These are phyloP conservation scores for Sciaenops ocellatus DNA, from an alignment of 2,797 vertebrate genomes.

Conservation along the genomic window DNA sequence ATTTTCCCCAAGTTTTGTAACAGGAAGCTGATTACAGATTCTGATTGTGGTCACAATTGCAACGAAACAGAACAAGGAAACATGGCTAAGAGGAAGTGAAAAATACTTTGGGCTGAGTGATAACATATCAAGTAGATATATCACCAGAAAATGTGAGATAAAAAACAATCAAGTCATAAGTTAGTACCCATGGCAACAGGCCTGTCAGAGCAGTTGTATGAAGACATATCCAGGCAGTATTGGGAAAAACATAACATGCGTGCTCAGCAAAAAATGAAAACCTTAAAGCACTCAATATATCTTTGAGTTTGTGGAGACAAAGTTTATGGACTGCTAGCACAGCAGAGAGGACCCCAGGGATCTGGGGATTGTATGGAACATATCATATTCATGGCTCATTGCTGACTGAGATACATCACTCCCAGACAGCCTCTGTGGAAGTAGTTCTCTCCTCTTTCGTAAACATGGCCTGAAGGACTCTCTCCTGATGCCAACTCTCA, in stretches of 20 bases:
- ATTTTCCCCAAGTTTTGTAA: constrained; percentile 1
- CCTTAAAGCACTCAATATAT: neutral
- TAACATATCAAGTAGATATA: neutral
- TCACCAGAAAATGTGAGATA: neutral
- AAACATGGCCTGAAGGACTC: constrained; percentile 47
- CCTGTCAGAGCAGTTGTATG: neutral
- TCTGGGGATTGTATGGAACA: neutral
- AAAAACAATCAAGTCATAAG: neutral
- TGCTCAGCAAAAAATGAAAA: neutral
- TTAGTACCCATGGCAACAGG: neutral
- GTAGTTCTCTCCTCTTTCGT: constrained; percentile 11
- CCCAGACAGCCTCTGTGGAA: constrained; percentile 9
- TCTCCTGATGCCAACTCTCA: constrained; percentile 35
- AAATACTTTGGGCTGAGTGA: neutral
- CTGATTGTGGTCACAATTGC: neutral
- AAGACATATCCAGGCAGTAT: neutral
- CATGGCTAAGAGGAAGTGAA: no score
- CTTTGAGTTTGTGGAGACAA: neutral
- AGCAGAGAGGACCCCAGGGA: constrained; percentile 7
- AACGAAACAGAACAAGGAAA: constrained; percentile 5
- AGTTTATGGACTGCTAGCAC: neutral
- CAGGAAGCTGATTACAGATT: constrained; percentile 21
- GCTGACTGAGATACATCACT: constrained; percentile 15
- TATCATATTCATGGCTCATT: constrained; percentile 5
- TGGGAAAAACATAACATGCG: neutral